These are phyloP conservation scores for Phacellophora camtschatica DNA, from an alignment of 30 jellyfish, hydroid and myxozoan species.

Conservation along the genomic window DNA sequence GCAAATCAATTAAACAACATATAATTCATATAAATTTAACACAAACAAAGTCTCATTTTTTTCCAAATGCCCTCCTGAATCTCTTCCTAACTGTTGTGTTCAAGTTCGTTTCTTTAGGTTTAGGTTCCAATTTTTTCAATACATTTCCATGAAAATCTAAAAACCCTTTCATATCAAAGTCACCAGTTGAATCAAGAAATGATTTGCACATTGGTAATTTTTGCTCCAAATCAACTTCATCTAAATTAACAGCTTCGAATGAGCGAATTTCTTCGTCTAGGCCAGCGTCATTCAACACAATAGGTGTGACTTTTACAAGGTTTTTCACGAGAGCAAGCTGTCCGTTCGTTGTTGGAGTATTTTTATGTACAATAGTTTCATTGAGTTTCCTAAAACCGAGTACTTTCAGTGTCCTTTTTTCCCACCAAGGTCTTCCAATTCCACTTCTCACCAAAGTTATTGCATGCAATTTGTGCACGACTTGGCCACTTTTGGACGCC, in stretches of 20 bases:
- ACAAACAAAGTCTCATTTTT: neutral
- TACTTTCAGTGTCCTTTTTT: slow-evolving; percentile 74
- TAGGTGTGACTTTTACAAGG: slow-evolving; percentile 69
- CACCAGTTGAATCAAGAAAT: slow-evolving; percentile 49
- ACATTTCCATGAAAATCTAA: slow-evolving; percentile 28
- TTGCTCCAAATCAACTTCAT: slow-evolving; percentile 6
- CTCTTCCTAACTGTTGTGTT: slow-evolving; percentile 7
- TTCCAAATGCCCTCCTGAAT: slow-evolving; percentile 22
- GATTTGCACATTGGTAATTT: neutral
- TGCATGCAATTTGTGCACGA: slow-evolving; percentile 79
- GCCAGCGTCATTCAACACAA: slow-evolving; percentile 38
- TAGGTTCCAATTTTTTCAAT: slow-evolving; percentile 1
- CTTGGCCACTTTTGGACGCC: slow-evolving; percentile 75
- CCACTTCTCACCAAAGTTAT: slow-evolving; percentile 91
- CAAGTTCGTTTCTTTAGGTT: slow-evolving; percentile 6
- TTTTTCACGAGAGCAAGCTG: slow-evolving; percentile 53
- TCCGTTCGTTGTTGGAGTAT: slow-evolving; percentile 80
- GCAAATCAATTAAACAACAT: too few relatives aligned
- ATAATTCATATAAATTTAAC: too few relatives aligned
- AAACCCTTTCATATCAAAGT: slow-evolving; percentile 29
- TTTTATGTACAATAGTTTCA: slow-evolving; percentile 71
- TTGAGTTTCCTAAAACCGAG: slow-evolving; percentile 58
- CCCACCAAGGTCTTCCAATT: slow-evolving; percentile 97
- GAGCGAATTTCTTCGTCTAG: neutral
- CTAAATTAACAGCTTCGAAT: slow-evolving; percentile 37